Evolutionary conservation across 2,888 invertebrate species (phyloP).

Genomic region (Pollenia amentaria): DNA sequence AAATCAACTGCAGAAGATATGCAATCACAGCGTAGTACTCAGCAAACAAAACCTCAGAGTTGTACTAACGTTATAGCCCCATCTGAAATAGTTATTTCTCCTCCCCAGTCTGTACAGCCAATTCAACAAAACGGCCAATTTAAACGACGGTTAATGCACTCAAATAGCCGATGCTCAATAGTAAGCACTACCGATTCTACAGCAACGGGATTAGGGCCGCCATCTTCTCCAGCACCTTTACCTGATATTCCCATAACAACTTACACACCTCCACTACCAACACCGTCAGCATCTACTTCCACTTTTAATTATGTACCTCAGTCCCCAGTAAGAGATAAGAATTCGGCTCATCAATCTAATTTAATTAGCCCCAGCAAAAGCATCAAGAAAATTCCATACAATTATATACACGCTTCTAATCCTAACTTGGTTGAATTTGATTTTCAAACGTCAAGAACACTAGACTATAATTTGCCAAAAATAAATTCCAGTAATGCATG

Average conservation of each 20-base stretch:
- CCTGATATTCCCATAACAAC: constrained; percentile 65
- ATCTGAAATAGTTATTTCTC: constrained; percentile 49
- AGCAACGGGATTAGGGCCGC: constrained; percentile 77
- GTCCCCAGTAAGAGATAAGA: constrained; percentile 54
- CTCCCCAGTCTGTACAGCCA: not conserved
- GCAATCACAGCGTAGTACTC: constrained; percentile 14
- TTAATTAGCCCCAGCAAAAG: constrained; percentile 79
- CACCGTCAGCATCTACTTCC: constrained; percentile 55
- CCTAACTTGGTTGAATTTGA: constrained; percentile 89
- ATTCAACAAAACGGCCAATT: constrained; percentile 27
- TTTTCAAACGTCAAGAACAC: constrained; percentile 83
- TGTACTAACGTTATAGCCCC: not conserved
- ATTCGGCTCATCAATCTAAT: constrained; percentile 17
- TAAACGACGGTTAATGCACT: constrained; percentile 77
- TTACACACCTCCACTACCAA: constrained; percentile 9
- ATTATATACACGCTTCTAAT: constrained; percentile 90
- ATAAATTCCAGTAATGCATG: constrained; percentile 83
- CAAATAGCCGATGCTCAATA: constrained; percentile 80
- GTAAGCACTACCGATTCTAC: constrained; percentile 75
- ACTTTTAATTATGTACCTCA: constrained; percentile 27
- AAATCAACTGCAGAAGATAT: constrained; percentile 37
- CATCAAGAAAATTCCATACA: constrained; percentile 85
- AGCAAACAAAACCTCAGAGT: constrained; percentile 15
- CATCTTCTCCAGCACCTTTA: constrained; percentile 80
- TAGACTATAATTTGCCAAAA: constrained; percentile 83